phyloP scores from a whole-genome alignment of 2,888 invertebrate genomes.

The Himalopsyche tibetana region DNA sequence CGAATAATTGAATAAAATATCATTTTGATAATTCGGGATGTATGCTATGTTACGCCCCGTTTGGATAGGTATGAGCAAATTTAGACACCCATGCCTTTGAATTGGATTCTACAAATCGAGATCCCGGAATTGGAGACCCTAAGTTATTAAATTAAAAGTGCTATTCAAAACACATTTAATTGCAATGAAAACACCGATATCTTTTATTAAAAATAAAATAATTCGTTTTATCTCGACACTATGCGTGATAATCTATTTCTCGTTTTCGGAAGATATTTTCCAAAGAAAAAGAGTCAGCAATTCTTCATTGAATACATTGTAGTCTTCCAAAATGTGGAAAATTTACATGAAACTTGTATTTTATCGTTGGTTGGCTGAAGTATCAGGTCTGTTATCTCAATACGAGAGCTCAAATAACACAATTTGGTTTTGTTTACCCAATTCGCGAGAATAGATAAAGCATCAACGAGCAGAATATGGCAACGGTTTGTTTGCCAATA shows the following conservation, averaged over 20 bases:
- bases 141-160: no score
- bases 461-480: not conserved
- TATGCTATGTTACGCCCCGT: no score
- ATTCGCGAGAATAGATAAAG: conserved; percentile 13
- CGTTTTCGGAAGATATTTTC: not conserved
- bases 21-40: no score
- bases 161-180: no score
- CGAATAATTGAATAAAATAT: not conserved
- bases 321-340: not conserved
- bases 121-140: no score
- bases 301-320: conserved; percentile 8
- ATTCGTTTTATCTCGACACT: no score
- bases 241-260: no score
- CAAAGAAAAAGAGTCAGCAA: not conserved
- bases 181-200: no score
- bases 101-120: no score
- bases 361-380: not conserved
- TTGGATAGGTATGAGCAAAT: no score
- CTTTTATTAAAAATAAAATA: no score
- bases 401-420: conserved; percentile 18
- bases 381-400: conserved; percentile 9
- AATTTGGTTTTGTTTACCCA: conserved; percentile 33
- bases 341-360: conserved; percentile 35
- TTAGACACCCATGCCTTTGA: no score
- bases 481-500: not conserved